Conservation (phyloP, 1,140 invertebrate species). For the Chironomus striatipennis region DNA sequence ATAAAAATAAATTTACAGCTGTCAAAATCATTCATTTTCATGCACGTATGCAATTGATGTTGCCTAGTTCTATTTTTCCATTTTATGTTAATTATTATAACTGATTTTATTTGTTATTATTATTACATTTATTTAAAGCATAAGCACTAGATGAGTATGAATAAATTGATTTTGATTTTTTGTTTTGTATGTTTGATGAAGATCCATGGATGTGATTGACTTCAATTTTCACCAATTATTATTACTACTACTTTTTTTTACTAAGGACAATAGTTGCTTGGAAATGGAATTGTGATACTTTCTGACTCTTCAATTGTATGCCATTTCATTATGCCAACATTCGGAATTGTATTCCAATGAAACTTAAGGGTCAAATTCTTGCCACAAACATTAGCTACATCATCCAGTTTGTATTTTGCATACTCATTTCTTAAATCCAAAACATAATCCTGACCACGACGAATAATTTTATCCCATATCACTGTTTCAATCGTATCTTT, state of each 20-base stretch:
- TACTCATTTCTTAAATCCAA: neutral
- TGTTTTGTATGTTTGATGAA: too few species aligned
- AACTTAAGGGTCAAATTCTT: neutral
- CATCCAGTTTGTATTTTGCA: neutral
- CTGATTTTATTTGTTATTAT: neutral
- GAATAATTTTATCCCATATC: neutral
- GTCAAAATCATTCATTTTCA: constrained; percentile 20
- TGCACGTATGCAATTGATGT: neutral
- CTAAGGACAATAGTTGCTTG: neutral
- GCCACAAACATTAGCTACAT: neutral
- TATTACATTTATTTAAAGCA: neutral
- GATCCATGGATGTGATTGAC: too few species aligned
- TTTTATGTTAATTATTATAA: neutral
- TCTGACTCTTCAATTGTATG: neutral
- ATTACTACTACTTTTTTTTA: too few species aligned
- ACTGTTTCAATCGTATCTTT: neutral
- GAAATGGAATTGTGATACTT: neutral
- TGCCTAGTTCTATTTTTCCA: neutral
- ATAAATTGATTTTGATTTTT: too few species aligned
- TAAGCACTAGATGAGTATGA: too few species aligned
- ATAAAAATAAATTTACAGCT: constrained; percentile 18
- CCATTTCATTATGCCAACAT: neutral
- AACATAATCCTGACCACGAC: neutral
- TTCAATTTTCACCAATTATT: too few species aligned
- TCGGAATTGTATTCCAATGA: neutral